A percentile compares a stretch with the other conserved stretches of the same genome.
These are phyloP conservation scores for Ictalurus punctatus DNA, from an alignment of 2,113 vertebrate genomes.

Conservation along the genomic window DNA sequence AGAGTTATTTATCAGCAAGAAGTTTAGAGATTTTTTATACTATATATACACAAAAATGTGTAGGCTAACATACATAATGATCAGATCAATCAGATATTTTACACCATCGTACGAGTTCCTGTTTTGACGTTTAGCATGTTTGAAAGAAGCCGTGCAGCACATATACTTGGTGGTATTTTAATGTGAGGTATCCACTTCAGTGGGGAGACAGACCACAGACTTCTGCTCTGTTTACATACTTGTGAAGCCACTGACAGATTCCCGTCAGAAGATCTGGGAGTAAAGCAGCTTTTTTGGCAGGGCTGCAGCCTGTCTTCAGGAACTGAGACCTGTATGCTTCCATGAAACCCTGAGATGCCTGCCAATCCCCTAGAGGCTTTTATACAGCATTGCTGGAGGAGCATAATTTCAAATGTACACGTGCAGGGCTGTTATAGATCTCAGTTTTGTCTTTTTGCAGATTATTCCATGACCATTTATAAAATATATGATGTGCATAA, in stretches of 20 bases:
- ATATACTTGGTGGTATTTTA: constrained; percentile 52
- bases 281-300: constrained; percentile 59
- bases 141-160: constrained; percentile 22
- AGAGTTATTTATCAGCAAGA: not conserved
- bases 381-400: constrained; percentile 30
- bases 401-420: not conserved
- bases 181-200: constrained; percentile 46
- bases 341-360: constrained; percentile 59
- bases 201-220: constrained; percentile 58
- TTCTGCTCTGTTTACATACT: constrained; percentile 67
- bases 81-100: constrained; percentile 37
- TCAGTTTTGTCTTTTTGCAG: not conserved
- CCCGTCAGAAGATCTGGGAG: constrained; percentile 62
- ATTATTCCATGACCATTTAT: not conserved
- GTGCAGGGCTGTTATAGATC: not conserved
- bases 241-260: constrained; percentile 66
- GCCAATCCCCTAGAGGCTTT: constrained; percentile 42
- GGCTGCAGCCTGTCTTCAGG: constrained; percentile 52
- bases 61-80: not conserved
- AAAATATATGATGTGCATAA: not conserved
- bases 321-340: constrained; percentile 47
- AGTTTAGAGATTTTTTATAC: not conserved
- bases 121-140: constrained; percentile 51
- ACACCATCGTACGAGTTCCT: constrained; percentile 47
- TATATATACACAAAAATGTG: not conserved